These are phyloP conservation scores for Ochropleura leucogaster DNA, from an alignment of 2,888 invertebrate genomes.

Conservation along the genomic window DNA sequence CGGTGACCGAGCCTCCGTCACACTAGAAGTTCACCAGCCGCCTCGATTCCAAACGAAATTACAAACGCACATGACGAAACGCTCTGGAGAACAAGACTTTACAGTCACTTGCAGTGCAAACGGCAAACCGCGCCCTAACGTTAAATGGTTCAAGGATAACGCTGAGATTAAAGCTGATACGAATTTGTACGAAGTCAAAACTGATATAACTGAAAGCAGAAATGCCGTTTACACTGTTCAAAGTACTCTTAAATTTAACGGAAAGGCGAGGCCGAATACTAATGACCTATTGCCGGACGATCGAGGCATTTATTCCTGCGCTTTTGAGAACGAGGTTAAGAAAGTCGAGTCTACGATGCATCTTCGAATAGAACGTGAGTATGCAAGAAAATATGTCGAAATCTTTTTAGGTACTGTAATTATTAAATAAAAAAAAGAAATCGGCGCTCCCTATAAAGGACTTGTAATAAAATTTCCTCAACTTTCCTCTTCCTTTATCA, in stretches of 20 bases:
- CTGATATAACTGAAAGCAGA: constrained; percentile 94
- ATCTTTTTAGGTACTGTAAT: constrained; percentile 12
- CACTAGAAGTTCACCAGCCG: constrained; percentile 96
- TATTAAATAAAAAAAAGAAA: constrained; percentile 3
- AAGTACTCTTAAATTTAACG: constrained; percentile 95
- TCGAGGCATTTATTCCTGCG: constrained; percentile 96
- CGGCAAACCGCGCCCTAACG: constrained; percentile 96
- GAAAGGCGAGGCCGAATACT: constrained; percentile 93
- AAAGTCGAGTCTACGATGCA: constrained; percentile 97
- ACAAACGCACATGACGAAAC: constrained; percentile 95
- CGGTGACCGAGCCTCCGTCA: constrained; percentile 95
- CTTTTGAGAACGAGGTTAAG: constrained; percentile 97
- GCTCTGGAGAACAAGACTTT: constrained; percentile 95
- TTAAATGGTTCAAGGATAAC: constrained; percentile 97
- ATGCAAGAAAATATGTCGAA: constrained; percentile 38
- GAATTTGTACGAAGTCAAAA: constrained; percentile 95
- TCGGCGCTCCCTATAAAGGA: not conserved
- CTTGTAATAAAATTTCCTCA: constrained; percentile 33
- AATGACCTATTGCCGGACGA: constrained; percentile 96
- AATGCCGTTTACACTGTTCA: constrained; percentile 96
- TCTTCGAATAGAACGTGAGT: constrained; percentile 96
- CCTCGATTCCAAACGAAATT: constrained; percentile 96
- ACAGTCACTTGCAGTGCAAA: constrained; percentile 96
- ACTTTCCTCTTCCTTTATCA: constrained; percentile 13
- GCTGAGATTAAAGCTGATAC: constrained; percentile 94